phyloP scores from a whole-genome alignment of 1,140 invertebrate species.

The Carcinoscorpius rotundicauda region DNA sequence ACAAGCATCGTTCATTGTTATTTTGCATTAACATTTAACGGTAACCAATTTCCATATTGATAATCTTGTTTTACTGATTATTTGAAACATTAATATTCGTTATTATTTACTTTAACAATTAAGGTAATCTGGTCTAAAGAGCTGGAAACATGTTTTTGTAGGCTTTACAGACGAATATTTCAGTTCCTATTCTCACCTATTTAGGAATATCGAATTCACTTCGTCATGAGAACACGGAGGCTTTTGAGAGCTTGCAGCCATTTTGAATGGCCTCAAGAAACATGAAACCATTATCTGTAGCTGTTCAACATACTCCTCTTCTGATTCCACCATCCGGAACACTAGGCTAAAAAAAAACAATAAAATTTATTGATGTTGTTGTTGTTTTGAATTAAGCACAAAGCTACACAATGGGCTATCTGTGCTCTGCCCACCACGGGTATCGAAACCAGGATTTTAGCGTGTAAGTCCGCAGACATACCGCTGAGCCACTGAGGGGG shows the following conservation, averaged over 20 bases:
- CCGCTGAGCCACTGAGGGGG: too few relatives aligned
- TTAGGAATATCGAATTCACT: constrained; percentile 89
- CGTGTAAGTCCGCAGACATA: too few relatives aligned
- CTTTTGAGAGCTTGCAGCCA: constrained; percentile 81
- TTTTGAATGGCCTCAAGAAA: constrained; percentile 81
- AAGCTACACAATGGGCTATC: too few relatives aligned
- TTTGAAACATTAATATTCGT: background rate
- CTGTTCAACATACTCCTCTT: constrained; percentile 85
- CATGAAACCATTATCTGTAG: constrained; percentile 80
- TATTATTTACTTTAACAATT: background rate
- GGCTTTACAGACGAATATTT: background rate
- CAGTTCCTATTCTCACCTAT: constrained; percentile 40
- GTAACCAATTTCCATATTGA: too few relatives aligned
- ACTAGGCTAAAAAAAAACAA: constrained; percentile 51
- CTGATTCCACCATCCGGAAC: constrained; percentile 81
- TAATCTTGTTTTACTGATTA: too few relatives aligned
- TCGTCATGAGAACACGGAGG: constrained; percentile 88
- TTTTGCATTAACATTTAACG: too few relatives aligned
- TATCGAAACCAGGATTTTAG: too few relatives aligned
- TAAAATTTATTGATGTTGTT: too few relatives aligned
- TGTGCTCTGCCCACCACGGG: too few relatives aligned
- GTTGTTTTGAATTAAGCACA: too few relatives aligned
- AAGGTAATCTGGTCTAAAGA: background rate
- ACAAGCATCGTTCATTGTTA: too few relatives aligned
- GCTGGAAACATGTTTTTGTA: background rate